phyloP scores from a whole-genome alignment of 2,888 invertebrate genomes.

The Oligia fasciuncula region DNA sequence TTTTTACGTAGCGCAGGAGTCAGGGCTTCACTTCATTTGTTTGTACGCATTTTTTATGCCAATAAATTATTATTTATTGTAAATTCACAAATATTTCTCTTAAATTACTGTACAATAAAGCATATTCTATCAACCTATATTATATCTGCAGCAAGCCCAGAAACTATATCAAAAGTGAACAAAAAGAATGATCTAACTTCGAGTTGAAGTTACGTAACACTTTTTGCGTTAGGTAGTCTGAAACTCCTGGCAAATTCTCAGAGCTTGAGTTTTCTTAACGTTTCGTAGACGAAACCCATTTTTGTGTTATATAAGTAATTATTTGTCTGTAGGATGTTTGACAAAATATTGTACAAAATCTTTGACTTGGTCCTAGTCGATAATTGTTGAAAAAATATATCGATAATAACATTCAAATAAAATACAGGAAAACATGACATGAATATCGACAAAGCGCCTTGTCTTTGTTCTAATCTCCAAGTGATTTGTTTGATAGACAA shows the following conservation, averaged over 20 bases:
- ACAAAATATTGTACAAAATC: neutral
- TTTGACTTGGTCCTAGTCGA: neutral
- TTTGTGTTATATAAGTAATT: slow-evolving; percentile 43
- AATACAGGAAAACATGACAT: neutral
- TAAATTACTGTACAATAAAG: neutral
- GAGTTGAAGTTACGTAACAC: slow-evolving; percentile 39
- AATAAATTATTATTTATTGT: neutral
- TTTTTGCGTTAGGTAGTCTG: slow-evolving; percentile 8
- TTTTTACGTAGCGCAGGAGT: too few species aligned
- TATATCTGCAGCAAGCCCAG: neutral
- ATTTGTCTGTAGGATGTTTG: slow-evolving; percentile 1
- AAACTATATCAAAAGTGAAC: neutral
- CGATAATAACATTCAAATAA: neutral
- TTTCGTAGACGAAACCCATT: slow-evolving; percentile 13
- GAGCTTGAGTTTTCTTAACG: slow-evolving; percentile 25
- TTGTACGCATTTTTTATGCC: too few species aligned
- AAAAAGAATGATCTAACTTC: slow-evolving; percentile 3
- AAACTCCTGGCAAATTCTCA: slow-evolving; percentile 29
- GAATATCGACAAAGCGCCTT: neutral
- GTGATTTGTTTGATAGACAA: neutral
- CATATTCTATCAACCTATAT: neutral
- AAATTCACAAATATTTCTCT: neutral
- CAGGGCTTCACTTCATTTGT: too few species aligned
- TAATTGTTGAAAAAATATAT: neutral
- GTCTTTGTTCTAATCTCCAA: neutral